Conservation (phyloP, 2,888 invertebrate species). For the Ectemnius lituratus region DNA sequence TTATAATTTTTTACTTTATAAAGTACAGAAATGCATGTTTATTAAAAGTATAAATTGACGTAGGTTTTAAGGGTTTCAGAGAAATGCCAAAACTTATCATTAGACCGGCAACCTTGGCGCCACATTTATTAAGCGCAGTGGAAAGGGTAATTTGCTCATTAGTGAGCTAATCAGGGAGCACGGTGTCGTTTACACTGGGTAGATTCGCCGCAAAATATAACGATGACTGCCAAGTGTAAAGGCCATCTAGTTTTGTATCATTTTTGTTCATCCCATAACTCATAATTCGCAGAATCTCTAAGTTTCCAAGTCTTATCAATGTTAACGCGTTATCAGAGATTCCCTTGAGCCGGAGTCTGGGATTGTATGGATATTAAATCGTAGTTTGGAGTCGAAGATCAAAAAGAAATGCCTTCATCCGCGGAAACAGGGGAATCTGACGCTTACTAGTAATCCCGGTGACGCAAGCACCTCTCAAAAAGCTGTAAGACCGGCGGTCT, state of each 20-base stretch:
- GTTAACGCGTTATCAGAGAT: background rate
- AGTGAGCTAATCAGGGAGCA: slow-evolving; percentile 43
- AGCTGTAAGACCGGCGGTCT: background rate
- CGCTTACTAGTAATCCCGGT: background rate
- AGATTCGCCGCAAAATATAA: slow-evolving; percentile 33
- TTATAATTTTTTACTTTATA: no score
- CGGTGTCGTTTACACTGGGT: slow-evolving; percentile 44
- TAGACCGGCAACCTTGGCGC: slow-evolving; percentile 37
- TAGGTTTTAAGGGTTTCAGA: background rate
- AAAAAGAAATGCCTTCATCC: background rate
- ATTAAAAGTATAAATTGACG: no score
- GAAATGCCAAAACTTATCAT: slow-evolving; percentile 24
- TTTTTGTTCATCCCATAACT: no score
- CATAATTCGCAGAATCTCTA: no score
- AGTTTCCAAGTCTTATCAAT: background rate
- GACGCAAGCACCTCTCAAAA: background rate
- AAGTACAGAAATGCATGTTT: no score
- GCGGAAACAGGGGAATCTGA: background rate
- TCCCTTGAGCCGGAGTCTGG: background rate
- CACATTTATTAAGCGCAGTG: slow-evolving; percentile 42
- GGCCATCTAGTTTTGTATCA: no score
- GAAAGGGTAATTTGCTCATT: slow-evolving; percentile 55
- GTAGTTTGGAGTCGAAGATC: background rate
- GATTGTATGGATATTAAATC: background rate
- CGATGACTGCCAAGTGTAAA: slow-evolving; percentile 24